A percentile compares a stretch with the other conserved stretches of the same genome.
Evolutionary conservation across 1,140 invertebrate genomes (phyloP).

Genomic region (Sycophila sp.): DNA sequence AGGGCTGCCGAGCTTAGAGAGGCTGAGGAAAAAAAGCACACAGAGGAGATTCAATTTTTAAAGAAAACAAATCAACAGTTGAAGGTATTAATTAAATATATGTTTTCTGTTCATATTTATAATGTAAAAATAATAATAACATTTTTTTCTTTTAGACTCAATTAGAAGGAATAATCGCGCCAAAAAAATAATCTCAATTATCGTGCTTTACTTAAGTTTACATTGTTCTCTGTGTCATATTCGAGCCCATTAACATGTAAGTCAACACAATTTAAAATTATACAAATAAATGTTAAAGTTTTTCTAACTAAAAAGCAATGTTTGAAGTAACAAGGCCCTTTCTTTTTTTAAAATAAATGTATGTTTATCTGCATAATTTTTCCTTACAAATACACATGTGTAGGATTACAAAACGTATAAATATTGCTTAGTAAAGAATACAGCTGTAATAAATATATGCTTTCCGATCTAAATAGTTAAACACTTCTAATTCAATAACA

Average conservation of each 20-base stretch:
- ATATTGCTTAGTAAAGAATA: conserved; percentile 56
- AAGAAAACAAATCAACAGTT: conserved; percentile 94
- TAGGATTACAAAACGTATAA: conserved; percentile 57
- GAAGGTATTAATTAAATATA: conserved; percentile 71
- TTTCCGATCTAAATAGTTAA: conserved; percentile 35
- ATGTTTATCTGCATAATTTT: conserved; percentile 50
- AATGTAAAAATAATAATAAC: conserved; percentile 26
- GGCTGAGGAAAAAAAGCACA: conserved; percentile 90
- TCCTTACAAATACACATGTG: conserved; percentile 52
- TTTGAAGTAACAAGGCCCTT: conserved; percentile 32
- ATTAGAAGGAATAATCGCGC: conserved; percentile 90
- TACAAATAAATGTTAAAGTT: neutral
- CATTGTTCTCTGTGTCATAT: neutral
- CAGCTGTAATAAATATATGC: conserved; percentile 42
- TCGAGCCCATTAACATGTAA: neutral
- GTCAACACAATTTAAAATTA: neutral
- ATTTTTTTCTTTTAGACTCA: conserved; percentile 76
- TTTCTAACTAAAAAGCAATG: conserved; percentile 15
- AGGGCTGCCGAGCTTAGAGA: conserved; percentile 83
- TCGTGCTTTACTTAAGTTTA: neutral
- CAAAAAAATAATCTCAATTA: conserved; percentile 79
- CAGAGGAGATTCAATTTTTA: conserved; percentile 89
- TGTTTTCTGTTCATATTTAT: conserved; percentile 21
- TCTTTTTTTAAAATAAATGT: conserved; percentile 48
- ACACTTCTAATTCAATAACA: conserved; percentile 34